Conservation (phyloP, 2,797 vertebrate genomes). For the Sus cebifrons region DNA sequence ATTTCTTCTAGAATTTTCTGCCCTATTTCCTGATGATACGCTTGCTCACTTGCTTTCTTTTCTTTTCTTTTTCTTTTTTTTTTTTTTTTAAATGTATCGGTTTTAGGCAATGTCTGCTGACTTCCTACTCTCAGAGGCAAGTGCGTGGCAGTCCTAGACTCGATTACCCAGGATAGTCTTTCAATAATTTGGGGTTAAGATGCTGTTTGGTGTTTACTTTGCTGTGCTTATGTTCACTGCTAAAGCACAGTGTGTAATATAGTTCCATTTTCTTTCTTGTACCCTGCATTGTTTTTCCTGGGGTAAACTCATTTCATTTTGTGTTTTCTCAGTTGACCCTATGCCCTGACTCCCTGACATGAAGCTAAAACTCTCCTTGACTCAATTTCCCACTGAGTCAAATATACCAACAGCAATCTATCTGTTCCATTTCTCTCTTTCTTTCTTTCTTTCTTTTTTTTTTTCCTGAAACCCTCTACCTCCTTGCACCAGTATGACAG, state of each 20-base stretch:
- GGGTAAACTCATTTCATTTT: neutral
- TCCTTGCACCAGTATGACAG: neutral
- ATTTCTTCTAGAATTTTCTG: neutral
- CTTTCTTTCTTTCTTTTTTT: too few species aligned
- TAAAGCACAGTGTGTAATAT: neutral
- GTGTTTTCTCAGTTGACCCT: neutral
- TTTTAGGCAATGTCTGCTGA: neutral
- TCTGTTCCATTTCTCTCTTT: neutral
- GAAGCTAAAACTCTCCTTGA: neutral
- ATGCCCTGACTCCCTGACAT: neutral
- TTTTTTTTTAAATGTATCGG: neutral
- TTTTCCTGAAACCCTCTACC: neutral
- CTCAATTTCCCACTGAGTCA: neutral
- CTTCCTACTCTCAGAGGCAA: neutral
- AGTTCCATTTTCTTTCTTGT: neutral
- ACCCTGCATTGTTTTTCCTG: neutral
- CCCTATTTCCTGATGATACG: neutral
- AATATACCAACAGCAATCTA: neutral
- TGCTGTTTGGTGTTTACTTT: neutral
- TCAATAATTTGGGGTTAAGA: neutral
- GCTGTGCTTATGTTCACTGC: neutral
- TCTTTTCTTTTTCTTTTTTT: neutral
- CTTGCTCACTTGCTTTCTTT: neutral
- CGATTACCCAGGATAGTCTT: neutral
- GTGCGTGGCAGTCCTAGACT: rapidly evolving